Base-by-base conservation (phyloP, 2,113 vertebrate species). In the Takifugu bimaculatus region DNA sequence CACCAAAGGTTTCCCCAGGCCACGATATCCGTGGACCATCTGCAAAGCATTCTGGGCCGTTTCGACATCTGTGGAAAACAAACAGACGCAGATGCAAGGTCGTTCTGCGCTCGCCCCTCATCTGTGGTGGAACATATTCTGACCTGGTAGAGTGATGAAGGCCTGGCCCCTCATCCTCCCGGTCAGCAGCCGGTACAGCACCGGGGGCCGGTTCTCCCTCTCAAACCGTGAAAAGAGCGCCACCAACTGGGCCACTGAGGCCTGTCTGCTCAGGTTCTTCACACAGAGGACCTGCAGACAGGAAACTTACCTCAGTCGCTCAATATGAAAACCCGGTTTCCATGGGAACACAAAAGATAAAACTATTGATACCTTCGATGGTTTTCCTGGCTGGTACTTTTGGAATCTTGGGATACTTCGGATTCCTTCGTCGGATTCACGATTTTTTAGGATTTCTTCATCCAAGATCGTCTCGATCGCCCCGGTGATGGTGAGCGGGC, bases 101-200 rank as follows among this genome's bases (percentile, higher is more conserved):
- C 4, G 47, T 20, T 15, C 3, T 15, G 57, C 25, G 26, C n/a
- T 1, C 4, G 10, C 5, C 20, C 26, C 10, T 13, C 0, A 35
- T 1, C 45, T n/a, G 45, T 12, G n/a, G 20, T 20, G 45, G n/a
- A n/a, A 7, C 6, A 2, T 10, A 3, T 6, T 5, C 67, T 84
- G 72, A 98, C 96, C 93, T 62, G 92, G 85, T 67, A 98, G 91
- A 0, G 94, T 96, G 84, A 98, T 75, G 85, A 98, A 98, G 57
- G 96, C 96, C 78, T 98, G 96, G 15, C 92, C 95, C 75, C 92
- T 94, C 90, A 98, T 92, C 28, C 95, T 85, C 20, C 96, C 96
- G 0, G 92, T 95, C 79, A 98, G 87, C 62, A 98, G 88, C 14
- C 92, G 93, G 83, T 96, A 98, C 29, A 92, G 79, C 13, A 97